Evolutionary conservation across 2,888 invertebrate species (phyloP).

Genomic region (Ptilodon capucinus): DNA sequence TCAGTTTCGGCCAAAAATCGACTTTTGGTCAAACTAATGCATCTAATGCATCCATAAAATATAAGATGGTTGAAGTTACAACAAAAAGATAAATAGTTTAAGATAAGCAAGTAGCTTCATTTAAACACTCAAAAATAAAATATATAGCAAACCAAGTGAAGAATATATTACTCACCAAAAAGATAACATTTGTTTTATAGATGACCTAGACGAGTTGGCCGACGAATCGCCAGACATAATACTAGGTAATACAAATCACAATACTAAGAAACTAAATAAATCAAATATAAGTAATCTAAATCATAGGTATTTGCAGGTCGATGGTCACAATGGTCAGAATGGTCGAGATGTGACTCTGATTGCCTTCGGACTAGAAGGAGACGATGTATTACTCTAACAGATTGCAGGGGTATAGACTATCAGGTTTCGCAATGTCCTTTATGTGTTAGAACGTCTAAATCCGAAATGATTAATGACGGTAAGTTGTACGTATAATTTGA

Average conservation of each 20-base stretch:
- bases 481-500: no score
- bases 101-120: no score
- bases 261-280: background rate
- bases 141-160: no score
- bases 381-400: constrained; percentile 83
- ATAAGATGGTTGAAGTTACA: no score
- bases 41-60: no score
- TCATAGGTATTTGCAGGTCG: constrained; percentile 73
- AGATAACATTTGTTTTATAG: constrained; percentile 46
- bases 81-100: no score
- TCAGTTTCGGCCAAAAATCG: no score
- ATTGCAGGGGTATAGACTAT: constrained; percentile 69
- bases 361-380: constrained; percentile 92
- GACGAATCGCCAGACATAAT: constrained; percentile 72
- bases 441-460: constrained; percentile 72
- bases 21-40: no score
- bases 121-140: no score
- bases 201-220: constrained; percentile 67
- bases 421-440: constrained; percentile 69
- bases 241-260: constrained; percentile 44
- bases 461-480: constrained; percentile 65
- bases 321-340: constrained; percentile 95
- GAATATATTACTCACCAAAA: no score
- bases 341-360: constrained; percentile 95
- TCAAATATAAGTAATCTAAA: background rate